phyloP scores from a whole-genome alignment of 2,797 vertebrate species.

The Propithecus perrieri region DNA sequence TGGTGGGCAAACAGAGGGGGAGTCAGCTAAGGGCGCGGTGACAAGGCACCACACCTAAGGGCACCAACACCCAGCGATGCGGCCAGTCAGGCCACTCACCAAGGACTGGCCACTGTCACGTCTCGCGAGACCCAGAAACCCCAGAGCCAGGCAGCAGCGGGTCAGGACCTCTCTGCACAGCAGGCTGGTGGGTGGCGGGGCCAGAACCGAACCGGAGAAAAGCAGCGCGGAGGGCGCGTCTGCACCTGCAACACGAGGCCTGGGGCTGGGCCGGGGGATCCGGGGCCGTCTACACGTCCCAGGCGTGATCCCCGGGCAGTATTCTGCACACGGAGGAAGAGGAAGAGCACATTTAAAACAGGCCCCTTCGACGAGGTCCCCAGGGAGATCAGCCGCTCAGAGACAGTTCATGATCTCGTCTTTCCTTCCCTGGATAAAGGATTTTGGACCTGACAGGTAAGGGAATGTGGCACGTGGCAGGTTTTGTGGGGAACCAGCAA shows the following conservation, averaged over 20 bases:
- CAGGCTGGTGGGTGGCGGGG: fast-evolving
- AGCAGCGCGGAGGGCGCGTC: fast-evolving
- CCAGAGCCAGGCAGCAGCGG: fast-evolving
- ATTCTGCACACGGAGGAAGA: not conserved
- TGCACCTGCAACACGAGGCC: fast-evolving
- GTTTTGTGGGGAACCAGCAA: not conserved
- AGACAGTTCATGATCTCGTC: fast-evolving
- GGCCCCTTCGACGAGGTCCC: fast-evolving
- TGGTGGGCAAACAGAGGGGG: not conserved
- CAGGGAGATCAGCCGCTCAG: not conserved
- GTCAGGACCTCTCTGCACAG: not conserved
- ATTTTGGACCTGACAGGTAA: not conserved
- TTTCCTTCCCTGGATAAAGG: fast-evolving
- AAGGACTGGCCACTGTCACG: not conserved
- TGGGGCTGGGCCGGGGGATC: not conserved
- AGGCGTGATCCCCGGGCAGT: too few species aligned
- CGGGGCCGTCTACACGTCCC: too few species aligned
- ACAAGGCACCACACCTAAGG: not conserved
- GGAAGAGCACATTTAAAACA: not conserved
- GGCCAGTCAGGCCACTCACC: not conserved
- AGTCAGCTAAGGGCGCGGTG: not conserved
- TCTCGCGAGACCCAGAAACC: not conserved
- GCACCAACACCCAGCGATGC: fast-evolving
- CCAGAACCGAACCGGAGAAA: not conserved
- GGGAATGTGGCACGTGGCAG: fast-evolving